Evolutionary conservation across 2,113 vertebrate genomes (phyloP).

Genomic region (Cryptoleucopteryx plumbea): DNA sequence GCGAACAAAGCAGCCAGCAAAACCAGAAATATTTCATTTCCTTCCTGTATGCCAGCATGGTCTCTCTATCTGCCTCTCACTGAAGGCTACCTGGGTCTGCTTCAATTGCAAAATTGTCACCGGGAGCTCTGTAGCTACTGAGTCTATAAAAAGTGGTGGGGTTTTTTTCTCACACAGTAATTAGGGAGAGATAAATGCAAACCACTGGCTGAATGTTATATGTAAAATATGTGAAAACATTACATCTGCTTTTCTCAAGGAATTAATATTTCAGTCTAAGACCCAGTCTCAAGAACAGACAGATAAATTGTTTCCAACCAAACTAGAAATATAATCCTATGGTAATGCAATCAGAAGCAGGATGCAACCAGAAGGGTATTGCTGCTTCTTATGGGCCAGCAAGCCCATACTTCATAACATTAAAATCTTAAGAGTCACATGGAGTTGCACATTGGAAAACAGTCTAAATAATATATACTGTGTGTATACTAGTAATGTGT

Average conservation of each 20-base stretch:
- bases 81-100: neutral
- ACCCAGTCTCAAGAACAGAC: neutral
- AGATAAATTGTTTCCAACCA: neutral
- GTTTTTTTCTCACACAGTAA: neutral
- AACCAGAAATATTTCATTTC: neutral
- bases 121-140: neutral
- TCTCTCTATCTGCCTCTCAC: neutral
- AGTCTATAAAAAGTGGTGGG: accelerated
- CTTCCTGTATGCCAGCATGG: neutral
- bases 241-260: neutral
- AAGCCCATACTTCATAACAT: neutral
- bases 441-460: neutral
- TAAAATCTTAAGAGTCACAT: neutral
- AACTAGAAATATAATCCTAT: neutral
- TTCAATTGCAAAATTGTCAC: neutral
- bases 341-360: neutral
- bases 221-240: neutral
- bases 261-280: neutral
- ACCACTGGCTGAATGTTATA: neutral
- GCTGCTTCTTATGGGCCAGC: neutral
- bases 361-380: neutral
- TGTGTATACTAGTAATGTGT: neutral
- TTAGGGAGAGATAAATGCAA: neutral
- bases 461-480: neutral
- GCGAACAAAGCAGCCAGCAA: neutral